A percentile compares a stretch with the other conserved stretches of the same genome.
Conservation (phyloP, 2,113 vertebrate species). For the Asarcornis scutulata region DNA sequence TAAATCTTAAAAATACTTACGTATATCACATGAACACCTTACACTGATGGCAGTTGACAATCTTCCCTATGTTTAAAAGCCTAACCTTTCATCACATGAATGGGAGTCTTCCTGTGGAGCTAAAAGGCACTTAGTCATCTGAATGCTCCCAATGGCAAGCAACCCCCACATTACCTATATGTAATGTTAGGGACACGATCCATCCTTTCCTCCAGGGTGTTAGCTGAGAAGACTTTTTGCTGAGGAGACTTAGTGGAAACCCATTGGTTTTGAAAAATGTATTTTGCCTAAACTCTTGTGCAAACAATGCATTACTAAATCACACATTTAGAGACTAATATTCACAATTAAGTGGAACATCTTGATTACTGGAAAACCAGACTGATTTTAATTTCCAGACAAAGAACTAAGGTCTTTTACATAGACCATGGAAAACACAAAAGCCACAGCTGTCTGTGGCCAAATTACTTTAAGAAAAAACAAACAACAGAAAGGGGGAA, state of each 20-base stretch:
- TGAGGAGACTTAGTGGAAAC: background rate
- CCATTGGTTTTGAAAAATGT: background rate
- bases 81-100: constrained; percentile 40
- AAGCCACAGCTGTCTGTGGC: background rate
- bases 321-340: background rate
- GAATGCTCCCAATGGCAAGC: background rate
- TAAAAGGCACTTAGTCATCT: constrained; percentile 30
- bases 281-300: background rate
- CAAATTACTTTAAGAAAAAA: background rate
- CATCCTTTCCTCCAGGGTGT: background rate
- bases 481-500: background rate
- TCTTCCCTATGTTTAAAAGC: background rate
- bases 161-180: background rate
- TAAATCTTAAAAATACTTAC: background rate
- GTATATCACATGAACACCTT: background rate
- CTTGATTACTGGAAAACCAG: background rate
- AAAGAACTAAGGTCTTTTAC: background rate
- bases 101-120: constrained; percentile 7
- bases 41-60: background rate
- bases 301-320: background rate
- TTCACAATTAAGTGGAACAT: background rate
- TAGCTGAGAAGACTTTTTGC: background rate
- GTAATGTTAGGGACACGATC: background rate
- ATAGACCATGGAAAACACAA: background rate
- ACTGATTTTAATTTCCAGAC: background rate